These are phyloP conservation scores for Bagarius yarrelli DNA, from an alignment of 2,113 vertebrate genomes.

Conservation along the genomic window DNA sequence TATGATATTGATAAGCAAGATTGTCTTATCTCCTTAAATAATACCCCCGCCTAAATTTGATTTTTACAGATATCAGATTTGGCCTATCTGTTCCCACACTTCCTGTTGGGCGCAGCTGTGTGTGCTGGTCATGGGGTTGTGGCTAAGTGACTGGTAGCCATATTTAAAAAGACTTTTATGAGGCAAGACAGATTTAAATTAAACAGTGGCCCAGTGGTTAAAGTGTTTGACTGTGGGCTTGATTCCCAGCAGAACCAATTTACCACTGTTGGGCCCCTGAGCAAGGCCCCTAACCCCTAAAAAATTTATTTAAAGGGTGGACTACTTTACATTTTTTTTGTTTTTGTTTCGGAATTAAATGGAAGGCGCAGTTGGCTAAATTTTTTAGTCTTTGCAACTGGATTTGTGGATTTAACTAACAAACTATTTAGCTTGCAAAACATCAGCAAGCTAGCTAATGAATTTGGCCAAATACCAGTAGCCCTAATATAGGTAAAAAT, in stretches of 20 bases:
- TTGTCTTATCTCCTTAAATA: conserved; percentile 8
- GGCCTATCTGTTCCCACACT: not conserved
- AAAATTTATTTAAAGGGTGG: no score
- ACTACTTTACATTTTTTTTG: no score
- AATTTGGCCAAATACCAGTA: not conserved
- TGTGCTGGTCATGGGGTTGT: not conserved
- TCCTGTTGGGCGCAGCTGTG: not conserved
- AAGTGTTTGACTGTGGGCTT: no score
- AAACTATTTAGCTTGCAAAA: not conserved
- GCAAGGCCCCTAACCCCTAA: no score
- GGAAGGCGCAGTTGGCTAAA: no score
- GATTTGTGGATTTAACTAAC: not conserved
- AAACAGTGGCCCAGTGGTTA: no score
- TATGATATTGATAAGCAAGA: conserved; percentile 24
- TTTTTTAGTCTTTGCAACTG: not conserved
- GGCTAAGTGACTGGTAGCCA: conserved; percentile 1
- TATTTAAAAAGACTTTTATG: not conserved
- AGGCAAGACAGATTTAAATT: not conserved
- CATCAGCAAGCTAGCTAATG: not conserved
- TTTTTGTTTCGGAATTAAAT: no score
- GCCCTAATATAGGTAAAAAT: not conserved
- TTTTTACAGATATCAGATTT: conserved; percentile 1
- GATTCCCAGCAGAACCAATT: no score
- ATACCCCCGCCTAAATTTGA: not conserved
- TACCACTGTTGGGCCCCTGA: no score